These are phyloP conservation scores for Nothoprocta pentlandii DNA, from an alignment of 2,113 vertebrate genomes.

Conservation along the genomic window DNA sequence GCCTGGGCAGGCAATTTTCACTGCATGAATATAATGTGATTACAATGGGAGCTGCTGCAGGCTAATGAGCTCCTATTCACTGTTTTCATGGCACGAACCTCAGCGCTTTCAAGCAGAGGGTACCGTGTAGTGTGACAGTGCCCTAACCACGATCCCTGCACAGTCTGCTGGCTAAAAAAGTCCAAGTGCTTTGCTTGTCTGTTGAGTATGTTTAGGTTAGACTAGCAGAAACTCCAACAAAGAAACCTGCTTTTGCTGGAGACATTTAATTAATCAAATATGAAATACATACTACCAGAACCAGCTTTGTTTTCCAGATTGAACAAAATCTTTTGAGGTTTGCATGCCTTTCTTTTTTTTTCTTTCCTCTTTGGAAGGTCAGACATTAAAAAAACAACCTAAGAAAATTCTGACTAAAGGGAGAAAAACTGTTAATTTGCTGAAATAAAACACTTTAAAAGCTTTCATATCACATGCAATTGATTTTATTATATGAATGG, in stretches of 20 bases:
- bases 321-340: not conserved
- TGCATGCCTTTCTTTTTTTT: not conserved
- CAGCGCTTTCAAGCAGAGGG: conserved; percentile 29
- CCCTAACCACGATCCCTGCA: not conserved
- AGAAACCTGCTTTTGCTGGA: conserved; percentile 25
- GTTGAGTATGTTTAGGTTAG: conserved; percentile 49
- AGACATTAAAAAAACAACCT: not conserved
- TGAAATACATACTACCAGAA: conserved; percentile 1
- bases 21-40: conserved; percentile 63
- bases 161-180: not conserved
- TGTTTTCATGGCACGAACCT: conserved; percentile 35
- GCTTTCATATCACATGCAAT: not conserved
- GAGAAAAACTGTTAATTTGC: not conserved
- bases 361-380: not conserved
- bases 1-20: conserved; percentile 50
- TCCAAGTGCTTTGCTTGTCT: not conserved
- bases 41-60: conserved; percentile 62
- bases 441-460: not conserved
- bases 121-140: not conserved
- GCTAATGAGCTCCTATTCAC: conserved; percentile 56
- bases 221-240: not conserved
- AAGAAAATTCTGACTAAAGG: not conserved
- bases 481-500: not conserved
- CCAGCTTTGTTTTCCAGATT: not conserved
- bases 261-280: conserved; percentile 32